Percentiles rank a stretch among this genome's conserved stretches.
These are phyloP conservation scores for Listronotus bonariensis DNA, from an alignment of 1,140 invertebrate species.

Conservation along the genomic window DNA sequence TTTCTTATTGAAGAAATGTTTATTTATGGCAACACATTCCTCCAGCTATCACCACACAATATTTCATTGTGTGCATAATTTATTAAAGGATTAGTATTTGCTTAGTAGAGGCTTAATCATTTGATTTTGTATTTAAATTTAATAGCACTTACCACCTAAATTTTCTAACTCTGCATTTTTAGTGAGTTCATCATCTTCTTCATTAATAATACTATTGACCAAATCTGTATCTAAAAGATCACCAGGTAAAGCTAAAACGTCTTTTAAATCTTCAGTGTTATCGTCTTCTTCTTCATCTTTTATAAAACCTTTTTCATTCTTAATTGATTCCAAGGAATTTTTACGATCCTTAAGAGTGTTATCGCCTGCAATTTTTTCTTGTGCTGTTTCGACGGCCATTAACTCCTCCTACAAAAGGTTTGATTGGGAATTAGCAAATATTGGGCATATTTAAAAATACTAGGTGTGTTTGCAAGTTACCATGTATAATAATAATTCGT, in stretches of 20 bases:
- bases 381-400: constrained; percentile 66
- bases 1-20: too few species aligned
- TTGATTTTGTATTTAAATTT: constrained; percentile 38
- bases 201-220: constrained; percentile 78
- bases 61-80: too few species aligned
- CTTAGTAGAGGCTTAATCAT: neutral
- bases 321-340: constrained; percentile 9
- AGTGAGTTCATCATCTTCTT: constrained; percentile 63
- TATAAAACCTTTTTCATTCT: constrained; percentile 28
- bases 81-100: too few species aligned
- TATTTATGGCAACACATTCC: too few species aligned
- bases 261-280: constrained; percentile 69
- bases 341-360: neutral
- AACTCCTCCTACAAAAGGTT: constrained; percentile 65
- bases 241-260: constrained; percentile 68
- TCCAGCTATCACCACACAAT: too few species aligned
- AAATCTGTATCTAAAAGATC: constrained; percentile 74
- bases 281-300: constrained; percentile 63
- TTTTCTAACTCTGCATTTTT: constrained; percentile 60
- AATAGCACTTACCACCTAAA: constrained; percentile 42
- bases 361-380: constrained; percentile 50
- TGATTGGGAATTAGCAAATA: too few species aligned
- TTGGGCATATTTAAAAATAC: too few species aligned
- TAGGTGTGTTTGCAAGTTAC: too few species aligned
- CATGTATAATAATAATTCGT: too few species aligned